phyloP scores from a whole-genome alignment of 2,113 vertebrate species.

The Leucoraja erinaceus region DNA sequence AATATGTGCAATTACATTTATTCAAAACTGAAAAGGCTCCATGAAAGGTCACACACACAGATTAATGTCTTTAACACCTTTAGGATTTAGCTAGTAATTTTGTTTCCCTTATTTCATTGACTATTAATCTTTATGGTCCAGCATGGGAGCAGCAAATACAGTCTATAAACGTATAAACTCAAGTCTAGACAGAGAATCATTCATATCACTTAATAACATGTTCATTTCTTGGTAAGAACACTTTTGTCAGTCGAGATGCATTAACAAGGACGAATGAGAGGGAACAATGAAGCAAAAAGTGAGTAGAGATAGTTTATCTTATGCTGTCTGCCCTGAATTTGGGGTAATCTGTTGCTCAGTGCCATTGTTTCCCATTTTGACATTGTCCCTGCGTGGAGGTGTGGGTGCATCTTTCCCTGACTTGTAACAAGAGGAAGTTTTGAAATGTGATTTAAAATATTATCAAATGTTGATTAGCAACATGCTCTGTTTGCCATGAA shows the following conservation, averaged over 20 bases:
- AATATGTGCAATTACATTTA: background rate
- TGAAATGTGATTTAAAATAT: background rate
- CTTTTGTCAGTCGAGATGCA: background rate
- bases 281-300: background rate
- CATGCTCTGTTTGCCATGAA: too few species aligned
- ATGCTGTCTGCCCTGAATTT: background rate
- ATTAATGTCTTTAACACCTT: constrained; percentile 17
- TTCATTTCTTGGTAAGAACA: background rate
- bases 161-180: background rate
- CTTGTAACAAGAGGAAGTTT: background rate
- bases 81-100: constrained; percentile 3
- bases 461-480: too few species aligned
- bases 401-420: background rate
- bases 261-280: background rate
- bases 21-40: background rate
- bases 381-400: background rate
- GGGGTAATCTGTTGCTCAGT: background rate
- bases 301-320: background rate
- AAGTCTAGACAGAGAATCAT: background rate
- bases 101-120: background rate
- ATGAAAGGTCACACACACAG: constrained; percentile 17
- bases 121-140: background rate
- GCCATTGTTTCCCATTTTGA: constrained; percentile 1
- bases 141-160: background rate
- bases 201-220: background rate